Evolutionary conservation across 2,797 vertebrate species (phyloP), one percentile per base, ranked within the genome.

Genomic region (Galago senegalensis): DNA sequence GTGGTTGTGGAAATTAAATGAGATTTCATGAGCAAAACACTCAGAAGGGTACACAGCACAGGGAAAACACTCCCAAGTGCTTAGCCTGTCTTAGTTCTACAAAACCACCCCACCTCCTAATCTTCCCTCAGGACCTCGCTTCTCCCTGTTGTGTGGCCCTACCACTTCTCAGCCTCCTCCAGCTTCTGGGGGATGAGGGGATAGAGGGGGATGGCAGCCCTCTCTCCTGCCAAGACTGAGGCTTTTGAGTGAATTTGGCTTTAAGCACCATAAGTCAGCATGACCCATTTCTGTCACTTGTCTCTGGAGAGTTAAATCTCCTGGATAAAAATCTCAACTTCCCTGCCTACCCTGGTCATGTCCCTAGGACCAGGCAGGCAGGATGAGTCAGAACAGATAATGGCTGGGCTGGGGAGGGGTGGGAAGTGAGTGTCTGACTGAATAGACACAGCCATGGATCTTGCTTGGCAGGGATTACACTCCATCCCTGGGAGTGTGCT

Each of bases 251-350:
- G 46, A 46, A 97, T 96, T 73, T 80, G 93, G 97, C 92, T 98
- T 97, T 96, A 93, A 90, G 87, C 70, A 79, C 49, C 82, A 70
- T 92, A 91, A 96, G 94, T 95, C 95, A 95, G 60, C 91, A 89
- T 85, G 87, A 96, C 75, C n/a, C 95, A 95, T 93, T 97, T 96
- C 97, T 81, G 97, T 97, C 95, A 93, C 96, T 84, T 94, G 87
- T 96, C 88, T 96, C 94, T 95, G 69, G 67, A 89, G 97, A 87
- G 95, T 97, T 96, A 97, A 82, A 97, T 90, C 93, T 97, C 97
- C 97, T 95, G 95, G 97, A 97, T 84, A 79, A 89, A 77, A 90
- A 31, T 5, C 34, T 60, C 43, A 37, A 29, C 2, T 25, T 3
- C 6, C 93, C 87, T 96, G 89, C 72, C 84, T 97, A 97, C 97